Evolutionary conservation across 1,140 invertebrate species (phyloP), one percentile per base, ranked within the genome.

Genomic region (Zaprionus inermis): DNA sequence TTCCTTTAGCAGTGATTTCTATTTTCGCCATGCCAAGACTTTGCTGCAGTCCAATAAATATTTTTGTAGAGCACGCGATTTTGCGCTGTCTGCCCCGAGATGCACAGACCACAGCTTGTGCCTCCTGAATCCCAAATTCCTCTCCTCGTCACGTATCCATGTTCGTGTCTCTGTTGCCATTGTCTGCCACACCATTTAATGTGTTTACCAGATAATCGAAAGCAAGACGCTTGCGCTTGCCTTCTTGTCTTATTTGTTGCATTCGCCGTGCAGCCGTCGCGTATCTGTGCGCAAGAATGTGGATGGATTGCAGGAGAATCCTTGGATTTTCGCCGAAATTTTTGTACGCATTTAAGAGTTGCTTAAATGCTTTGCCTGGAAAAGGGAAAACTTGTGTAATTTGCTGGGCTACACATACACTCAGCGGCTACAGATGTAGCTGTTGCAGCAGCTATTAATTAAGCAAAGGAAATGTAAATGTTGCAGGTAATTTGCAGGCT

Each of bases 191-290:
- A 74, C 79, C 73, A 88, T 86, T 88, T 88, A 86, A 86, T 86
- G 83, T 88, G 83, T 86, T 86, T 88, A 86, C 83, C 60, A 88
- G 82, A 86, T 86, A 88, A 86, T 86, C 83, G 83, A 86, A 79
- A 77, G 81, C 83, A 75, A 68, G 69, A 74, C 72, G 69, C 51
- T 83, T 76, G 59, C 68, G 65, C 52, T 79, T 79, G 69, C 51
- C 79, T 76, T 56, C 69, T 64, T 79, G 65, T 46, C 79, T 79
- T 86, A 73, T 73, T 78, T 81, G 72, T 82, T 82, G 82, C 79
- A 76, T 67, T 68, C 49, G 49, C 57, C 44, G 7, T 18, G 46
- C 58, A 66, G 59, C 49, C 67, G 78, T 56, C 38, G 20, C 18
- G 12, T 22, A 18, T 46, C 51, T 14, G 32, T 38, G 5, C 24